Evolutionary conservation across 2,797 vertebrate species (phyloP), one percentile per base, ranked within the genome.

Genomic region (Scleropages formosus): DNA sequence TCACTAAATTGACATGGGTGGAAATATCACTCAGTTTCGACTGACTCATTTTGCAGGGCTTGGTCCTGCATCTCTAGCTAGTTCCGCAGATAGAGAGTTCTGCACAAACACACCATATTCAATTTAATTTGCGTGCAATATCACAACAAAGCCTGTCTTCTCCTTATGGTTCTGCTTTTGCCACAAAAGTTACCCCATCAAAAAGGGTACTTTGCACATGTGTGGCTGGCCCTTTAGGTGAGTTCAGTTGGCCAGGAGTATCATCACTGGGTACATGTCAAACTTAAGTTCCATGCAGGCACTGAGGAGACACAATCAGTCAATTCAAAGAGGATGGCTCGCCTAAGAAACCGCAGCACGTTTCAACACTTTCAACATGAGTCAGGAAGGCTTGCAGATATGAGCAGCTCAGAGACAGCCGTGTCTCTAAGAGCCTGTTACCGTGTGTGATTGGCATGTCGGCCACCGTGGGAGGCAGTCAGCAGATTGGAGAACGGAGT

Each of bases 341-440:
- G 10, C 27, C 49, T 8, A 26, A 22, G 72, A 75, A 76, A 78
- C 80, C 77, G 77, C 80, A 83, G 77, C 80, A 80, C 78, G 75
- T 82, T 79, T 80, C 27, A 26, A 26, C 70, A 77, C 82, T 84
- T 82, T 83, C 81, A 69, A n/a, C 75, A 74, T 80, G 68, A 81
- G 44, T 79, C 65, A 73, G 13, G 26, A 15, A 13, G 49, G 22
- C 16, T 49, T 58, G 49, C 65, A 70, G 31, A 47, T 22, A 13
- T 39, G n/a, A 8, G 31, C 20, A 1, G 49, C 26, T 6, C 24
- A 11, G 27, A n/a, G 62, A n/a, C 39, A 18, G 22, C 27, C 22
- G 22, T 22, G 61, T 47, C 47, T 8, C 7, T 61, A n/a, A 18
- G 15, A 18, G 1, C 15, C 59, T 15, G 31, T 39, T 39, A 39